Evolutionary conservation across 2,888 invertebrate genomes (phyloP), one percentile per base, ranked within the genome.

Genomic region (Drosophila incognita): DNA sequence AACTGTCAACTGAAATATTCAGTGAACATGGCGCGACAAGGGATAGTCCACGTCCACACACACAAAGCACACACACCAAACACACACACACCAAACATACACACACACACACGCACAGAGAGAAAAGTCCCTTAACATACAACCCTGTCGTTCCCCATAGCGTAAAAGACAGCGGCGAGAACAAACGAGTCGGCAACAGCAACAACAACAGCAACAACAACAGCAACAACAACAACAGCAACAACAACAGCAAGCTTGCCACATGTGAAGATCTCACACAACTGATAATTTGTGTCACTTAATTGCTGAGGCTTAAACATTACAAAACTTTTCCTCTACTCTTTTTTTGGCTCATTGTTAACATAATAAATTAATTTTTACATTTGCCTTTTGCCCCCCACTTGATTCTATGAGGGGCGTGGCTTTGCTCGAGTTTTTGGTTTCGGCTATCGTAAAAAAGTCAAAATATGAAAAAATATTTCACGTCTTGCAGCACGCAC

Each of bases 251-350:
- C 59, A 48, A 56, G 64, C 40, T 52, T 68, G 79, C 74, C 77
- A 85, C 84, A 85, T 85, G 85, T 82, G 75, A 75, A 87, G 87
- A 86, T 86, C 83, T 83, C 83, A 74, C 76, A 72, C 67, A 85
- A 68, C 77, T 79, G 87, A 86, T 86, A 85, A 86, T 79, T 87
- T 72, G 67, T 81, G 87, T 84, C 87, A 84, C 82, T 87, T 88
- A 87, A 88, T 87, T 87, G 87, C 83, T 82, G 81, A 79, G 81
- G 80, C 83, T 87, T 87, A 85, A 87, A 83, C 82, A 87, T 85
- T 82, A 88, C 87, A 87, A 88, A 88, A 87, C 85, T 85, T 83
- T 77, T 64, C 56, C 52, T 46, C 24, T 53, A n/a, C 21, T 56
- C 62, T 70, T 29, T 33, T 64, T 72, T 29, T 56, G 69, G 49